These are phyloP conservation scores for Sphinx pinastri DNA, from an alignment of 2,888 invertebrate genomes.

Conservation along the genomic window DNA sequence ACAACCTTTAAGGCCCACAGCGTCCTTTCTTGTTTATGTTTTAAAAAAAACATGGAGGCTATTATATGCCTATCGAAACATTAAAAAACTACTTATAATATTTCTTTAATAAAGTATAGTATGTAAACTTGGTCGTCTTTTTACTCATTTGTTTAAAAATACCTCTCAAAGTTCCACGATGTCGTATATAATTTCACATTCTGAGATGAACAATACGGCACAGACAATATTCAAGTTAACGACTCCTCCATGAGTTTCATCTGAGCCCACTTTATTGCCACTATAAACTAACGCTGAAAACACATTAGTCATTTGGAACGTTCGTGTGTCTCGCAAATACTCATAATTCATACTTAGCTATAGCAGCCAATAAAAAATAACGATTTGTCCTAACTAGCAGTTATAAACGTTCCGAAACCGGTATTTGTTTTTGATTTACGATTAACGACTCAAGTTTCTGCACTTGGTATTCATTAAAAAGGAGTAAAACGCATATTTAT, in stretches of 20 bases:
- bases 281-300: slow-evolving; percentile 66
- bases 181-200: not conserved
- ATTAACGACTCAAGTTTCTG: slow-evolving; percentile 16
- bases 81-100: no score
- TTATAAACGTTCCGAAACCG: slow-evolving; percentile 17
- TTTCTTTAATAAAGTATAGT: no score
- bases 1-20: no score
- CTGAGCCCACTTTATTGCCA: slow-evolving; percentile 53
- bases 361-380: slow-evolving; percentile 40
- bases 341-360: slow-evolving; percentile 60
- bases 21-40: no score
- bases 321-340: slow-evolving; percentile 57
- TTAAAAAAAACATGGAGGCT: no score
- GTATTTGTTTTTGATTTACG: slow-evolving; percentile 14
- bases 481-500: slow-evolving; percentile 11
- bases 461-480: slow-evolving; percentile 18
- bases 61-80: no score
- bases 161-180: no score
- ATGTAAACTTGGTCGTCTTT: no score
- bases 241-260: slow-evolving; percentile 56
- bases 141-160: no score
- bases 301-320: slow-evolving; percentile 63
- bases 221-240: slow-evolving; percentile 52
- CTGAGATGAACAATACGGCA: not conserved
- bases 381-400: slow-evolving; percentile 15